Percentiles rank a stretch among this genome's conserved stretches.
Evolutionary conservation across 2,888 invertebrate genomes (phyloP).

Genomic region (Orthosia incerta): DNA sequence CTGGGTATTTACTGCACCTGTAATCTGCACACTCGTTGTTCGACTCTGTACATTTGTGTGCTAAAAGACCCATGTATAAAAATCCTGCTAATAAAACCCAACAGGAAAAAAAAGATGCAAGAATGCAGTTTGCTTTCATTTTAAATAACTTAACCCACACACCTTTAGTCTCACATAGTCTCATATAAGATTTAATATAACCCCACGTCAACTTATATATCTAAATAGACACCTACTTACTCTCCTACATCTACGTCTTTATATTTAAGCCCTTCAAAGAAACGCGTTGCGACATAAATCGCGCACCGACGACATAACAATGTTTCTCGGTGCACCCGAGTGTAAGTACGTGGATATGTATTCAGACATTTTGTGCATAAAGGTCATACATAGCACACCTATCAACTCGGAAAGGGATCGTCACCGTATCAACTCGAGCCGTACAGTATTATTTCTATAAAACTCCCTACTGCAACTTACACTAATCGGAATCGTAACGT

Average conservation of each 20-base stretch:
- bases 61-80: too few relatives aligned
- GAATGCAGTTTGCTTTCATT: neutral
- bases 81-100: neutral
- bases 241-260: neutral
- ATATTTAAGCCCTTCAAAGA: conserved; percentile 35
- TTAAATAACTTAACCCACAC: neutral
- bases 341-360: conserved; percentile 7
- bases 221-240: neutral
- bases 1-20: neutral
- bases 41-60: neutral
- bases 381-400: too few relatives aligned
- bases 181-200: neutral
- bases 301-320: conserved; percentile 11
- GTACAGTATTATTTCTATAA: too few relatives aligned
- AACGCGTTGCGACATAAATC: conserved; percentile 22
- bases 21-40: neutral
- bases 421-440: too few relatives aligned
- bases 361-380: conserved; percentile 30
- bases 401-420: too few relatives aligned
- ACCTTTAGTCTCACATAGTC: too few relatives aligned
- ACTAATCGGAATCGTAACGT: too few relatives aligned
- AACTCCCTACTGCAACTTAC: too few relatives aligned
- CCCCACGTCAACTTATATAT: neutral
- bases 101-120: neutral
- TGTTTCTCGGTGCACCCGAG: conserved; percentile 1